These are phyloP conservation scores for Microcebus jonahi DNA, from an alignment of 2,113 vertebrate genomes.

Conservation along the genomic window DNA sequence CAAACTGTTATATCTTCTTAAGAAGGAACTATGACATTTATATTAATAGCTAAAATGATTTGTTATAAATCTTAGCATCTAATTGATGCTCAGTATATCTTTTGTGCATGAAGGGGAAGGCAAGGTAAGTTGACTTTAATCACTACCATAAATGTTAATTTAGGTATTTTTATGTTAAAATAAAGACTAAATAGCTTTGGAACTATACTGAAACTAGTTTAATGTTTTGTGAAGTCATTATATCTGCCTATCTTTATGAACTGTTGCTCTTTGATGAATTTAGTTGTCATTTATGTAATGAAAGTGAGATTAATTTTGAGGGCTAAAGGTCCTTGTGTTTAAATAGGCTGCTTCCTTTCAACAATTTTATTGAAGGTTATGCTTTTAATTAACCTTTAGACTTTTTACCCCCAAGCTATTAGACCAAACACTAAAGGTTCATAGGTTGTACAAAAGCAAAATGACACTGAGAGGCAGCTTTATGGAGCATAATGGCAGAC, in stretches of 20 bases:
- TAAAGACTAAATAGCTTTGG: not conserved
- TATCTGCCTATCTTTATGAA: not conserved
- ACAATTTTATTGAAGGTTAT: not conserved
- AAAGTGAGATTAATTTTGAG: not conserved
- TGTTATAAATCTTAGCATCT: not conserved
- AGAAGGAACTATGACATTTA: not conserved
- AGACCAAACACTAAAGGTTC: not conserved
- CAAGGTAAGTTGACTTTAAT: not conserved
- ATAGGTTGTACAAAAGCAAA: conserved; percentile 91
- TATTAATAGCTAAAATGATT: not conserved
- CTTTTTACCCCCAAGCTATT: not conserved
- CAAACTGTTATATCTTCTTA: not conserved
- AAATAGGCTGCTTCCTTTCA: not conserved
- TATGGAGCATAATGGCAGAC: conserved; percentile 88
- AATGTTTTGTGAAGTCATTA: not conserved
- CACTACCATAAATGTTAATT: not conserved
- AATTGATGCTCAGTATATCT: not conserved
- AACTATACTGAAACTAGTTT: not conserved
- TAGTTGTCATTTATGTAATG: not conserved
- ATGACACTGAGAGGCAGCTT: conserved; percentile 88
- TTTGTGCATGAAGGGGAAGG: not conserved
- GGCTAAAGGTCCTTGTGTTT: not conserved
- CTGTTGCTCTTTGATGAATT: not conserved
- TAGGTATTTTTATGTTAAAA: not conserved
- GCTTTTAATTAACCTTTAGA: not conserved